A percentile compares a stretch with the other conserved stretches of the same genome.
These are phyloP conservation scores for Phyllotreta striolata DNA, from an alignment of 2,888 invertebrate species.

Conservation along the genomic window DNA sequence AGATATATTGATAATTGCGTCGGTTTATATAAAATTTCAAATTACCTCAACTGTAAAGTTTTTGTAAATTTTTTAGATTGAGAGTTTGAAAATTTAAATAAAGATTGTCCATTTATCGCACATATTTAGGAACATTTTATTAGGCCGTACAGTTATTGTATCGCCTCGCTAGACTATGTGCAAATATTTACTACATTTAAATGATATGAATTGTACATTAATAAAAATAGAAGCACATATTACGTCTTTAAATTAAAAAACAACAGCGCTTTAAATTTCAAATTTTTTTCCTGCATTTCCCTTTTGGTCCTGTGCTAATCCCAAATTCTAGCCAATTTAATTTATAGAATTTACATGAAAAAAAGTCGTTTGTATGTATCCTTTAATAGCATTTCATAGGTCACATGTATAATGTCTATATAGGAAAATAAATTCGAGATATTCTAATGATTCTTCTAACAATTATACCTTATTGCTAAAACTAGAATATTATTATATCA, in stretches of 20 bases:
- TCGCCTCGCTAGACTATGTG: constrained; percentile 13
- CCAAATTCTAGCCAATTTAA: no score
- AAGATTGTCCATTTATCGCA: constrained; percentile 9
- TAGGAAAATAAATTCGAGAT: no score
- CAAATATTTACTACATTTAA: constrained; percentile 18
- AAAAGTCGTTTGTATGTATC: no score
- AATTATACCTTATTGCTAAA: no score
- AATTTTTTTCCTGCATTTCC: not conserved
- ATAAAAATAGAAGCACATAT: not conserved
- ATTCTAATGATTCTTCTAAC: no score
- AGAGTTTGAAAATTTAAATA: constrained; percentile 15
- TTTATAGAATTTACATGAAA: no score
- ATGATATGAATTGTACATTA: constrained; percentile 20
- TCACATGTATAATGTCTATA: no score
- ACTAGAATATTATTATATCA: no score
- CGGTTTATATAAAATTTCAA: constrained; percentile 10
- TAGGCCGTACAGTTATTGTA: constrained; percentile 15
- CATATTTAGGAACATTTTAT: not conserved
- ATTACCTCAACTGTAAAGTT: no score
- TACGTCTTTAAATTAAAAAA: not conserved
- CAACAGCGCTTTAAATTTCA: no score
- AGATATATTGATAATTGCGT: not conserved
- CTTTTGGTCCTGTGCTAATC: no score
- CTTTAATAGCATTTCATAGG: no score
- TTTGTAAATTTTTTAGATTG: not conserved